Conservation (phyloP, 2,888 invertebrate genomes). For the Agriopis aurantiaria region DNA sequence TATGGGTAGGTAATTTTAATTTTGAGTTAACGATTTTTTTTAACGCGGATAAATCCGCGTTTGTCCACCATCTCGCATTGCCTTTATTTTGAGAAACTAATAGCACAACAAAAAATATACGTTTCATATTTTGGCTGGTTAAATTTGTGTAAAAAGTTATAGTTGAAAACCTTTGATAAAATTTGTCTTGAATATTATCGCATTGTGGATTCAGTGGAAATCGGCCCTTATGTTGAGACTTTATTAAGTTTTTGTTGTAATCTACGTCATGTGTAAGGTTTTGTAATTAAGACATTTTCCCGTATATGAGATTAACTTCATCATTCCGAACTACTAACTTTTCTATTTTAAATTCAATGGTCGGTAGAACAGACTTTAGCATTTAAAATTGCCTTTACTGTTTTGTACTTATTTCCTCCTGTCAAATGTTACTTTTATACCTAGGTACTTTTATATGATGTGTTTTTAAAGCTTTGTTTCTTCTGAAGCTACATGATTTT, state of each 20-base stretch:
- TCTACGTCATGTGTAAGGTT: conserved; percentile 58
- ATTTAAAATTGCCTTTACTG: conserved; percentile 56
- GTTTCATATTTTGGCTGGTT: too few relatives aligned
- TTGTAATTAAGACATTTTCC: conserved; percentile 61
- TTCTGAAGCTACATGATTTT: conserved; percentile 37
- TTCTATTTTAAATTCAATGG: conserved; percentile 55
- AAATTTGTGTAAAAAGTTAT: too few relatives aligned
- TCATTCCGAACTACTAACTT: conserved; percentile 63
- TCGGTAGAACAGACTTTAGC: conserved; percentile 51
- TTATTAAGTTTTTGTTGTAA: conserved; percentile 64
- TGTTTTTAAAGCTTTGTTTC: conserved; percentile 43
- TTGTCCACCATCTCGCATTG: too few relatives aligned
- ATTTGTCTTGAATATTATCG: conserved; percentile 6
- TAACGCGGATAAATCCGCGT: too few relatives aligned
- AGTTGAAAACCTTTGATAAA: background rate
- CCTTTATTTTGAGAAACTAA: too few relatives aligned
- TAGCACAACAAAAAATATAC: too few relatives aligned
- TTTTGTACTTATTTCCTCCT: conserved; percentile 51
- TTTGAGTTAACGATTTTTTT: too few relatives aligned
- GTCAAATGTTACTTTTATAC: conserved; percentile 45
- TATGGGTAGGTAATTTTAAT: too few relatives aligned
- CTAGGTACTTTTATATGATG: conserved; percentile 40
- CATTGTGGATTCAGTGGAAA: conserved; percentile 1
- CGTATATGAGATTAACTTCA: conserved; percentile 58
- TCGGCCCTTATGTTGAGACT: conserved; percentile 62